Evolutionary conservation across 1,140 invertebrate genomes (phyloP).

Genomic region (Heliconius hewitsoni): DNA sequence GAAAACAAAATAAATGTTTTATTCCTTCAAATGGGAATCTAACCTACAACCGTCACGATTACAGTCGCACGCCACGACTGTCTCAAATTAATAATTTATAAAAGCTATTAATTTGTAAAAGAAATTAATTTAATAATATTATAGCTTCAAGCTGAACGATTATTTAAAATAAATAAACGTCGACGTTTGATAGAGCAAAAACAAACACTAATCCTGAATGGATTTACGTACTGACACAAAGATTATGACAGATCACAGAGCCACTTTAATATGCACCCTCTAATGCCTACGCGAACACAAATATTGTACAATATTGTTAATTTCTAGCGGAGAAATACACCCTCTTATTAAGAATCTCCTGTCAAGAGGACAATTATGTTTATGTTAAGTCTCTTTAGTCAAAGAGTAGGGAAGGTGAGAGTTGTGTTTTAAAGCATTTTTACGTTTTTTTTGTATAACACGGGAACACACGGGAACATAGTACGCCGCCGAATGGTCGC

Average conservation of each 20-base stretch:
- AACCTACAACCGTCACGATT: not conserved
- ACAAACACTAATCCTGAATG: constrained; percentile 17
- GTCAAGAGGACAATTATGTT: constrained; percentile 41
- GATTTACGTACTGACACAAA: constrained; percentile 25
- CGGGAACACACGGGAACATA: too few relatives aligned
- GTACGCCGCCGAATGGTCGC: too few relatives aligned
- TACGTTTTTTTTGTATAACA: too few relatives aligned
- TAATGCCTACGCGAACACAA: constrained; percentile 45
- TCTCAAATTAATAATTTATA: not conserved
- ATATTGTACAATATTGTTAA: constrained; percentile 48
- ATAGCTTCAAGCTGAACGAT: not conserved
- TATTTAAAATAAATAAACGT: constrained; percentile 12
- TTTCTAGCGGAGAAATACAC: constrained; percentile 41
- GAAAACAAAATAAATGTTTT: not conserved
- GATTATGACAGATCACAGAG: constrained; percentile 32
- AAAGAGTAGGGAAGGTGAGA: constrained; percentile 28
- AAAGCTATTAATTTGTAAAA: not conserved
- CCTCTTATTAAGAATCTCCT: constrained; percentile 45
- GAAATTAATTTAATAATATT: not conserved
- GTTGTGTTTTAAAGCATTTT: not conserved
- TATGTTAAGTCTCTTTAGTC: constrained; percentile 22
- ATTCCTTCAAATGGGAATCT: not conserved
- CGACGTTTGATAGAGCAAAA: constrained; percentile 7
- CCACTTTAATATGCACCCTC: constrained; percentile 43
- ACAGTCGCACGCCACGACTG: not conserved